Evolutionary conservation across 1,140 invertebrate genomes (phyloP).

Genomic region (Agrilus planipennis): DNA sequence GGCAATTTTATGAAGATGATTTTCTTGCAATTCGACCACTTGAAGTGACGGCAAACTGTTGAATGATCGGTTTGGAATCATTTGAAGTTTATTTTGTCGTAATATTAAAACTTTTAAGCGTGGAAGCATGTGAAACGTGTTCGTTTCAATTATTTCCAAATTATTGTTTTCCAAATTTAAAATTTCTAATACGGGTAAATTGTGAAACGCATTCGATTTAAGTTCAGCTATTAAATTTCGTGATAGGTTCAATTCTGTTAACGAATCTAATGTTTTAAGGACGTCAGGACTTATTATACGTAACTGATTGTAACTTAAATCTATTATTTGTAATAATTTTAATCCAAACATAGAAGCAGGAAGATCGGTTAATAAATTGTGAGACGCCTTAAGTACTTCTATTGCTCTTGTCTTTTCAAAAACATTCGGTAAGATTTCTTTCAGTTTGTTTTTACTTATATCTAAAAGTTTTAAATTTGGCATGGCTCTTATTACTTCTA

Average conservation of each 20-base stretch:
- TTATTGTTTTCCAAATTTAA: constrained; percentile 75
- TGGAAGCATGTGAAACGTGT: constrained; percentile 62
- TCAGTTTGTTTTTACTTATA: constrained; percentile 64
- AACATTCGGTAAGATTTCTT: constrained; percentile 49
- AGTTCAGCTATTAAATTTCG: constrained; percentile 65
- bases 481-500: constrained; percentile 55
- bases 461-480: constrained; percentile 52
- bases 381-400: constrained; percentile 61
- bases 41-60: constrained; percentile 62
- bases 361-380: constrained; percentile 62
- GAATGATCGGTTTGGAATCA: constrained; percentile 61
- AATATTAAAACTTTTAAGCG: constrained; percentile 66
- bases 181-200: constrained; percentile 54
- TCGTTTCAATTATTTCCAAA: constrained; percentile 60
- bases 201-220: constrained; percentile 55
- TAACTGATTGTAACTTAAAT: constrained; percentile 71
- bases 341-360: constrained; percentile 56
- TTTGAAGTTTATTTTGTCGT: constrained; percentile 59
- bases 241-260: constrained; percentile 55
- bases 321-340: constrained; percentile 53
- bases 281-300: constrained; percentile 52
- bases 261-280: constrained; percentile 49
- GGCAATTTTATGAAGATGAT: constrained; percentile 51
- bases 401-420: constrained; percentile 56
- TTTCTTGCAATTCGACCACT: constrained; percentile 68